Conservation (phyloP, 1,140 invertebrate genomes). For the Neuroterus valhalla region DNA sequence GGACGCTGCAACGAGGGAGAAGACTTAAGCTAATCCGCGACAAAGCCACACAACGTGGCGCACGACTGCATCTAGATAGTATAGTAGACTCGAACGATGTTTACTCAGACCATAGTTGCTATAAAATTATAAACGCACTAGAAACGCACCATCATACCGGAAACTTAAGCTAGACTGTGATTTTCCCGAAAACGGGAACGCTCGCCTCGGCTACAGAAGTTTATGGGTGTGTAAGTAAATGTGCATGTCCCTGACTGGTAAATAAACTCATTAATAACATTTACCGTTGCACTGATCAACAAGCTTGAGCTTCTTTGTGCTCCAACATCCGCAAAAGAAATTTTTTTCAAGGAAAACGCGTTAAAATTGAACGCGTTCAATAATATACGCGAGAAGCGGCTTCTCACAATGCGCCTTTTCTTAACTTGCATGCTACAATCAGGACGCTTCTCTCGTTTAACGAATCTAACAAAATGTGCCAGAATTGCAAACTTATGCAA, state of each 20-base stretch:
- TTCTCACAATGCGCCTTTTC: too few species aligned
- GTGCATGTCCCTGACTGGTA: slow-evolving; percentile 1
- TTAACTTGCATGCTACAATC: too few species aligned
- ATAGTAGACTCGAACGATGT: slow-evolving; percentile 10
- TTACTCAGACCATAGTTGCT: background rate
- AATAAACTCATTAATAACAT: background rate
- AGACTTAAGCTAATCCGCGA: slow-evolving; percentile 55
- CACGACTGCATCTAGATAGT: slow-evolving; percentile 16
- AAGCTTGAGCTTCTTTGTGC: too few species aligned
- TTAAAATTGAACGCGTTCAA: too few species aligned
- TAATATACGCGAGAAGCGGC: too few species aligned
- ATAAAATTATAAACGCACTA: slow-evolving; percentile 5
- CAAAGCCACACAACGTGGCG: slow-evolving; percentile 44
- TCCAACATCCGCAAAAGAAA: too few species aligned
- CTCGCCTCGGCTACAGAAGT: too few species aligned
- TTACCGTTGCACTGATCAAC: background rate
- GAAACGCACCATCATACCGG: slow-evolving; percentile 1
- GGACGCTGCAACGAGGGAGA: background rate
- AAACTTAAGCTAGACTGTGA: background rate
- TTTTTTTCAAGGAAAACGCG: too few species aligned
- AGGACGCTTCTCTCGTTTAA: too few species aligned
- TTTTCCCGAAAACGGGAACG: background rate
- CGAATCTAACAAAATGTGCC: too few species aligned
- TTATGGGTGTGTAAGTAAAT: slow-evolving; percentile 20
- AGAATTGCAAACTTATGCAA: too few species aligned